A percentile compares a stretch with the other conserved stretches of the same genome.
These are phyloP conservation scores for Sarcophaga caerulescens DNA, from an alignment of 2,888 invertebrate species.

Conservation along the genomic window DNA sequence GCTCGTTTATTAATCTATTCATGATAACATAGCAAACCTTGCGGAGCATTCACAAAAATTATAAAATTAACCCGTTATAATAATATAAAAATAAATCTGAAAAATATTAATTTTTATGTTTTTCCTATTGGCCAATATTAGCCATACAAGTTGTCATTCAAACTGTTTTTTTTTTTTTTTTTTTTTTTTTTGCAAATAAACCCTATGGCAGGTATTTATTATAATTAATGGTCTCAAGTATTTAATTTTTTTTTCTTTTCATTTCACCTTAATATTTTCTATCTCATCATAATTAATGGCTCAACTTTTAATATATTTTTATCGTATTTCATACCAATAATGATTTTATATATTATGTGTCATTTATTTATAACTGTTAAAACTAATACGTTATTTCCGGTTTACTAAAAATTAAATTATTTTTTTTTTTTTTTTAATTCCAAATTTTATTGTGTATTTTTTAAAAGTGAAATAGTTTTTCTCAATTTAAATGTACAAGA, in stretches of 20 bases:
- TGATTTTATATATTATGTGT: neutral
- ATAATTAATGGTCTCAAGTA: neutral
- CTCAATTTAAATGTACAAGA: no score
- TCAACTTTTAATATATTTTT: no score
- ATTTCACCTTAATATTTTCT: neutral
- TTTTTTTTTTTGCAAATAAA: neutral
- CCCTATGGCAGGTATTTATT: neutral
- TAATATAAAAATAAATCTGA: neutral
- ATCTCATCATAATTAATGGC: neutral
- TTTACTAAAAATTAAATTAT: neutral
- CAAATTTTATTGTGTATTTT: no score
- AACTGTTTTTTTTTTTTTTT: neutral
- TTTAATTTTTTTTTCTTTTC: neutral
- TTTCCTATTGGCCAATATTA: neutral
- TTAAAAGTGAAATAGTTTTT: no score
- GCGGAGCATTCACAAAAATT: no score
- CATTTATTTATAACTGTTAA: conserved; percentile 23
- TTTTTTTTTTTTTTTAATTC: no score
- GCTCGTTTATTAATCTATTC: no score
- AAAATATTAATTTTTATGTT: neutral
- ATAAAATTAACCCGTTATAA: no score
- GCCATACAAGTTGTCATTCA: neutral
- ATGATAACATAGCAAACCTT: no score
- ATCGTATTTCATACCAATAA: no score
- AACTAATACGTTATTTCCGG: conserved; percentile 41